These are phyloP conservation scores for Myiagra hebetior DNA, from an alignment of 2,113 vertebrate genomes.

Conservation along the genomic window DNA sequence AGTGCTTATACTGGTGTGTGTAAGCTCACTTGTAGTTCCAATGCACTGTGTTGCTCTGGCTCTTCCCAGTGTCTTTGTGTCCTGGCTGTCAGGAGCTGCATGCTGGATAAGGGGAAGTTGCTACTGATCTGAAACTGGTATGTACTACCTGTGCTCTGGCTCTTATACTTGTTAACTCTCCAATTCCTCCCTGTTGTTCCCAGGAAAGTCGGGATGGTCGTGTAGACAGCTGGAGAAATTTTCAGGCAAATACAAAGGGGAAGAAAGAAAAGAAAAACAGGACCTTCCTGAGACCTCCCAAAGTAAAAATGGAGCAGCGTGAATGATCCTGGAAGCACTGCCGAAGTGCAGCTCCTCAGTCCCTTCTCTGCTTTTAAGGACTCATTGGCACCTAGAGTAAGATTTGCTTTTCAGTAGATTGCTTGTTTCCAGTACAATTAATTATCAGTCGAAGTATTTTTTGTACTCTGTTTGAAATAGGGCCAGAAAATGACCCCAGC, in stretches of 20 bases:
- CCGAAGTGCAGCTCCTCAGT: not conserved
- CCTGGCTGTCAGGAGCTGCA: not conserved
- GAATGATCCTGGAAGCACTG: conserved; percentile 69
- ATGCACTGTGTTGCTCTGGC: not conserved
- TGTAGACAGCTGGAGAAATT: conserved; percentile 97
- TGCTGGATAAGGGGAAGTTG: not conserved
- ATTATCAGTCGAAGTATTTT: conserved; percentile 72
- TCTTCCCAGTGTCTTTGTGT: not conserved
- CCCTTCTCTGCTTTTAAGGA: conserved; percentile 71
- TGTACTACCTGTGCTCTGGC: not conserved
- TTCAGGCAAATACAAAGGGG: conserved; percentile 92
- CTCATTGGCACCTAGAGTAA: conserved; percentile 76
- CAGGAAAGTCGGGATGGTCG: conserved; percentile 96
- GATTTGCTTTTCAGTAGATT: conserved; percentile 75
- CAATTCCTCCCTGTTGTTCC: not conserved
- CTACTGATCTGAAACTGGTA: not conserved
- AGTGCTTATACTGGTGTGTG: not conserved
- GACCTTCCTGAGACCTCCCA: conserved; percentile 96
- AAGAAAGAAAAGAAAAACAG: conserved; percentile 96
- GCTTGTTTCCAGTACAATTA: conserved; percentile 74
- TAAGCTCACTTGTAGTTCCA: not conserved
- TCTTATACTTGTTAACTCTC: not conserved
- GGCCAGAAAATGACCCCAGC: conserved; percentile 45
- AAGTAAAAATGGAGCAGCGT: conserved; percentile 99
- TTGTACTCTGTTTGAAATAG: conserved; percentile 72